Conservation (phyloP, 1,140 invertebrate genomes). For the Mesaphorura yosii region DNA sequence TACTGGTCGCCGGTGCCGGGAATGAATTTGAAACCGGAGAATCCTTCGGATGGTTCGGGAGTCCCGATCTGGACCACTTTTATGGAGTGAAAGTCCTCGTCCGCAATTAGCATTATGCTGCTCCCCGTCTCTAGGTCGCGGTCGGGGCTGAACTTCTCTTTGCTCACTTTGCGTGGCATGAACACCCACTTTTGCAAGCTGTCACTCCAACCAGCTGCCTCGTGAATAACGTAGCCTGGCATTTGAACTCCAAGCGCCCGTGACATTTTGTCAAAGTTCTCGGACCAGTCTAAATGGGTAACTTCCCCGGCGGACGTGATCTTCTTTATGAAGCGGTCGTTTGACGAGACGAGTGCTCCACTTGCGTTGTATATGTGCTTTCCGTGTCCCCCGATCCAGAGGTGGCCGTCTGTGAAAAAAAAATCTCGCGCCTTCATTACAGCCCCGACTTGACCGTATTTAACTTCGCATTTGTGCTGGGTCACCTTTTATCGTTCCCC, state of each 20-base stretch:
- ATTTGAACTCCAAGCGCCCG: conserved; percentile 49
- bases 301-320: conserved; percentile 69
- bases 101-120: conserved; percentile 73
- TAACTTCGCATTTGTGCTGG: too few species aligned
- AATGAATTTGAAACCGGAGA: conserved; percentile 95
- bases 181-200: conserved; percentile 82
- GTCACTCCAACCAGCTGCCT: conserved; percentile 81
- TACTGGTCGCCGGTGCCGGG: conserved; percentile 74
- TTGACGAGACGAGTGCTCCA: conserved; percentile 71
- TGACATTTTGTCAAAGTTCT: conserved; percentile 44
- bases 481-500: conserved; percentile 93
- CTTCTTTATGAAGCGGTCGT: conserved; percentile 90
- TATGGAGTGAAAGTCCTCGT: conserved; percentile 65
- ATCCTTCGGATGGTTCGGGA: conserved; percentile 67
- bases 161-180: conserved; percentile 79
- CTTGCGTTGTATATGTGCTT: conserved; percentile 58
- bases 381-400: conserved; percentile 67
- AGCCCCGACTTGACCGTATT: too few species aligned
- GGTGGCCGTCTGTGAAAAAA: conserved; percentile 62
- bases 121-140: conserved; percentile 81
- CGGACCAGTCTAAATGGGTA: conserved; percentile 60
- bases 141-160: conserved; percentile 75
- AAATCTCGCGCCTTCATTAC: too few species aligned
- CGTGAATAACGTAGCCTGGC: conserved; percentile 93
- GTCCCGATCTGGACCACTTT: conserved; percentile 51